Evolutionary conservation across 1,140 invertebrate genomes (phyloP).

Genomic region (Ericerus pela): DNA sequence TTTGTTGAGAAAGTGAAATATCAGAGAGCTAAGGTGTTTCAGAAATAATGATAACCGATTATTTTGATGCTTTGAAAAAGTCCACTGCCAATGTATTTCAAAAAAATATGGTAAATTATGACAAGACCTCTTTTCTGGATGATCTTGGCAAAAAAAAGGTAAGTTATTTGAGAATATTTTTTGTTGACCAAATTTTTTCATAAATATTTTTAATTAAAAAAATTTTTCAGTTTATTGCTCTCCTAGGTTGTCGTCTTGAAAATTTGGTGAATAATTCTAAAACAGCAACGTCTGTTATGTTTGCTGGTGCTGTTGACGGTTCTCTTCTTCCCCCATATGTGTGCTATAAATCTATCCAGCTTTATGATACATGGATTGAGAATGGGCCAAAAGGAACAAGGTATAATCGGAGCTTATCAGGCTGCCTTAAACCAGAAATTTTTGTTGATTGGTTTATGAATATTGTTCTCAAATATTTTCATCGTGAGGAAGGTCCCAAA

Average conservation of each 20-base stretch:
- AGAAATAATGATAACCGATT: slow-evolving; percentile 21
- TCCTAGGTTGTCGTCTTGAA: too few relatives aligned
- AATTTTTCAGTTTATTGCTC: too few relatives aligned
- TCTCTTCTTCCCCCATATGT: slow-evolving; percentile 26
- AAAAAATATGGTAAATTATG: slow-evolving; percentile 31
- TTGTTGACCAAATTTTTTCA: slow-evolving; percentile 21
- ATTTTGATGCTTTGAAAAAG: slow-evolving; percentile 25
- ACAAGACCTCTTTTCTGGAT: slow-evolving; percentile 33
- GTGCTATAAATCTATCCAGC: slow-evolving; percentile 28
- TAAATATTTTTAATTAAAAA: slow-evolving; percentile 6
- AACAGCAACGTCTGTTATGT: slow-evolving; percentile 16
- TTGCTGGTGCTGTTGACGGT: slow-evolving; percentile 14
- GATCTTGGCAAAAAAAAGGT: slow-evolving; percentile 27
- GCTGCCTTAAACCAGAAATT: slow-evolving; percentile 25
- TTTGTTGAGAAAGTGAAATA: slow-evolving; percentile 15
- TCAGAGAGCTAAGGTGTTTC: slow-evolving; percentile 16
- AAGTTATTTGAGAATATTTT: slow-evolving; percentile 25
- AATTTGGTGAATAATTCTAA: slow-evolving; percentile 17
- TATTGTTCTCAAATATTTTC: slow-evolving; percentile 22
- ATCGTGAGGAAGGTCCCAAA: too few relatives aligned
- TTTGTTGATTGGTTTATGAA: slow-evolving; percentile 31
- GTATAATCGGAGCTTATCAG: slow-evolving; percentile 28
- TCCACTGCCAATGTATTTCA: slow-evolving; percentile 25
- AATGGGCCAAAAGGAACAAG: slow-evolving; percentile 24
- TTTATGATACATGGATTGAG: slow-evolving; percentile 28